Evolutionary conservation across 1,140 invertebrate genomes (phyloP), one percentile per base, ranked within the genome.

Genomic region (Neocloeon triangulifer): DNA sequence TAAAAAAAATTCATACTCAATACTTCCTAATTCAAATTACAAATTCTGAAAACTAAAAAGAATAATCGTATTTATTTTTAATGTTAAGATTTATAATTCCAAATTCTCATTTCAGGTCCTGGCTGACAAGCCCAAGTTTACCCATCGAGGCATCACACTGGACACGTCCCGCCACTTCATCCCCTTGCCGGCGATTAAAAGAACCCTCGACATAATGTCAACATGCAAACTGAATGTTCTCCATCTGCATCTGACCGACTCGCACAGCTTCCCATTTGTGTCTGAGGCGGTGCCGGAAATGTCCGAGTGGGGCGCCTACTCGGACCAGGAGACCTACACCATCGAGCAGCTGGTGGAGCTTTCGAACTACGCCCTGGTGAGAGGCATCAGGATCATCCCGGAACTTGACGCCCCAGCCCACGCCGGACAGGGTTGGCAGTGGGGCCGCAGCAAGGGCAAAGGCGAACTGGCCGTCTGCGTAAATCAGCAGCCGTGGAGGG

Each of bases 331-430:
- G 33, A 33, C 40, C 1, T 55, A 55, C 37, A 31, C 22, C 3
- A 35, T 41, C 0, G 36, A 38, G 9, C 45, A 51, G 5, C 37
- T 51, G 1, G 14, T 20, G 3, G 28, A 42, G 12, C 33, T 53
- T 6, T 30, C 48, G 4, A 26, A 40, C 0, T 85, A 80, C 43
- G 77, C 75, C 0, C 58, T 56, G 30, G 48, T 71, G 5, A 53
- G 77, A 6, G 81, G 80, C 6, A 56, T 85, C 6, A 61, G 77
- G 27, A 55, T 85, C 0, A 49, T 88, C 14, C 59, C 82, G 4
- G 81, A 86, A 54, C 71, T 86, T 19, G 81, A 86, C 49, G 69
- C 76, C 2, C 81, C 81, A 0, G 72, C 79, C 15, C 81, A 88
- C 52, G 73, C 76, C 8, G 79, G 78, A 27, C 69, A 71, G 33